Base-by-base conservation (phyloP, 2,113 vertebrate species). In the Sterna hirundo region DNA sequence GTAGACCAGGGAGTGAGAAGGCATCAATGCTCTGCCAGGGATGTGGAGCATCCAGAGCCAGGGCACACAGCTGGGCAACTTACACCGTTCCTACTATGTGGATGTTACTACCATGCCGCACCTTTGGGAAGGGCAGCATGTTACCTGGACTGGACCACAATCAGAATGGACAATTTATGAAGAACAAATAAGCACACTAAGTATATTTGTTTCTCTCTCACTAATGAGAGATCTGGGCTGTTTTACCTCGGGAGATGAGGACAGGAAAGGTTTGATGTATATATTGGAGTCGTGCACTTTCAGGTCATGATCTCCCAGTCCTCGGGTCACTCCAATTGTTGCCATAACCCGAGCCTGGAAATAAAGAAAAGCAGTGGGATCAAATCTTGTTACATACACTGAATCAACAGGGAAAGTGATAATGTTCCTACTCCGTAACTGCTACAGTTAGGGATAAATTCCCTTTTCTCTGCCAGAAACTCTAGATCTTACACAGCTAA, bases 261-360 rank as follows among this genome's bases (percentile, higher is more conserved):
- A 99, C 40, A 99, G 98, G 97, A 99, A 99, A 13, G 99, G 99
- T 92, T 99, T 99, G 97, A 99, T 99, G 97, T 98, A 99, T 98
- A 99, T 99, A 97, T 99, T 99, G 71, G 99, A 99, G 97, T 99
- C 99, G 1, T 99, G 99, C 69, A 99, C 99, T 97, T 99, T 99
- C 91, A 99, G 98, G 94, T 99, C 99, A 52, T 99, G 99, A 98
- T 99, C 99, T 29, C 99, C 99, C 47, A 99, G 98, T 57, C 99
- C 99, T n/a, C 99, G 98, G 6, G 99, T 99, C 94, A 99, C 99
- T 22, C 99, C 99, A 74, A 99, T 99, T 55, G 99, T 99, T 80
- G 99, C 99, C 99, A 99, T 98, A 84, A 99, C 99, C 16, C 99
- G 99, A 4, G 99, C 99, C 99, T 99, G 94, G 25, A 93, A 95